These are phyloP conservation scores for Marmota monax DNA, from an alignment of 2,113 vertebrate species.

Conservation along the genomic window DNA sequence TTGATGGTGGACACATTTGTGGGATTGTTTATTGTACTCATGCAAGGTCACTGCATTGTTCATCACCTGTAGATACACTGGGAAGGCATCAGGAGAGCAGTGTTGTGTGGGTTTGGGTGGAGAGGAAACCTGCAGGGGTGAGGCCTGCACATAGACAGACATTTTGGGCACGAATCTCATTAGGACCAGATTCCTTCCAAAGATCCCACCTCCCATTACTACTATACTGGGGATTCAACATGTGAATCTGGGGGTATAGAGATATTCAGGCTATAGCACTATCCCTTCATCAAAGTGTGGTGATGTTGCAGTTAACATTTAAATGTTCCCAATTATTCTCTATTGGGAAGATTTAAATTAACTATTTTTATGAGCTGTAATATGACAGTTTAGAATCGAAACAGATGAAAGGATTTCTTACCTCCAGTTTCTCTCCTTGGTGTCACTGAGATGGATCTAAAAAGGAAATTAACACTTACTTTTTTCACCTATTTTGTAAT, in stretches of 20 bases:
- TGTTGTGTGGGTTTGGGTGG: background rate
- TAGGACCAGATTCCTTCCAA: too few species aligned
- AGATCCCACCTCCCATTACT: background rate
- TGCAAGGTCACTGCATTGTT: background rate
- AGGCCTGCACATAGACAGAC: accelerated
- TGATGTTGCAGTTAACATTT: background rate
- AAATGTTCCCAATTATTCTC: background rate
- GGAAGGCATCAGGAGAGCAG: background rate
- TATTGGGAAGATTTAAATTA: background rate
- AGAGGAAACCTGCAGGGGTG: too few species aligned
- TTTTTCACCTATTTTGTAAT: background rate
- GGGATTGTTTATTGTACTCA: background rate
- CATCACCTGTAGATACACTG: background rate
- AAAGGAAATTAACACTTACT: background rate
- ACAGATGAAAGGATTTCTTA: background rate
- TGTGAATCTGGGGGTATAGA: background rate
- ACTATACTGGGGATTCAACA: background rate
- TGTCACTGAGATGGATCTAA: background rate
- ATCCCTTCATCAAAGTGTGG: background rate
- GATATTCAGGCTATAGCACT: background rate
- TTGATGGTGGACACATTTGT: background rate
- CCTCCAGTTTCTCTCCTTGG: background rate
- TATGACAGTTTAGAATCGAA: background rate
- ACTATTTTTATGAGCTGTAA: background rate
- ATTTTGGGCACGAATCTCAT: too few species aligned